A percentile compares a stretch with the other conserved stretches of the same genome.
These are phyloP conservation scores for Formica aserva DNA, from an alignment of 2,888 invertebrate genomes.

Conservation along the genomic window DNA sequence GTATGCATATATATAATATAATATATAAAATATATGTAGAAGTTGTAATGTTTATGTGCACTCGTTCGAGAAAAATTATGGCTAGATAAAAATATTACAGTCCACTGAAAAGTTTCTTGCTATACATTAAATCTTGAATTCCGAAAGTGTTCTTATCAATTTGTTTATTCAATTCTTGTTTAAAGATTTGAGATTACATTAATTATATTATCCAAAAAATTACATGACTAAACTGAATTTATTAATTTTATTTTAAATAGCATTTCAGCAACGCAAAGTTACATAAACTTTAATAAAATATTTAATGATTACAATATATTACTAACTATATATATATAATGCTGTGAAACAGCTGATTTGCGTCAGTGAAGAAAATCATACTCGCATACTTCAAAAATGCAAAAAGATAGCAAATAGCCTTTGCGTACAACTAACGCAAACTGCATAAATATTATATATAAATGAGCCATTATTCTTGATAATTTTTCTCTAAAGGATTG, in stretches of 20 bases:
- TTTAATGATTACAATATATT: neutral
- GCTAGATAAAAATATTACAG: constrained; percentile 27
- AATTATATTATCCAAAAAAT: neutral
- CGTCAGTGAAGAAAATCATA: neutral
- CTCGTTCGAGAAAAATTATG: constrained; percentile 33
- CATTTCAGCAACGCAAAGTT: neutral
- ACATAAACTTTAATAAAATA: neutral
- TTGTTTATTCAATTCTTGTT: neutral
- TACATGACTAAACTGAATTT: neutral
- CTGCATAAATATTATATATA: constrained; percentile 25
- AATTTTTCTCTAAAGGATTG: constrained; percentile 45
- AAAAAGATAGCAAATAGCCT: constrained; percentile 2
- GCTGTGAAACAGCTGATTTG: neutral
- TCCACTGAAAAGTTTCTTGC: constrained; percentile 10
- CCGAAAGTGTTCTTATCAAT: constrained; percentile 9
- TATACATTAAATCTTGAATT: constrained; percentile 17
- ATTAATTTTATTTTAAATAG: neutral
- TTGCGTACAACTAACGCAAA: neutral
- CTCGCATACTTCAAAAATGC: constrained; percentile 19
- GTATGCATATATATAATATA: neutral
- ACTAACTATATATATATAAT: neutral
- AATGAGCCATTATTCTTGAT: constrained; percentile 48
- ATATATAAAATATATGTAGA: constrained; percentile 22
- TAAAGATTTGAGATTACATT: neutral
- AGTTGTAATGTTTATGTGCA: constrained; percentile 18